Evolutionary conservation across 2,888 invertebrate species (phyloP).

Genomic region (Pyralis farinalis): DNA sequence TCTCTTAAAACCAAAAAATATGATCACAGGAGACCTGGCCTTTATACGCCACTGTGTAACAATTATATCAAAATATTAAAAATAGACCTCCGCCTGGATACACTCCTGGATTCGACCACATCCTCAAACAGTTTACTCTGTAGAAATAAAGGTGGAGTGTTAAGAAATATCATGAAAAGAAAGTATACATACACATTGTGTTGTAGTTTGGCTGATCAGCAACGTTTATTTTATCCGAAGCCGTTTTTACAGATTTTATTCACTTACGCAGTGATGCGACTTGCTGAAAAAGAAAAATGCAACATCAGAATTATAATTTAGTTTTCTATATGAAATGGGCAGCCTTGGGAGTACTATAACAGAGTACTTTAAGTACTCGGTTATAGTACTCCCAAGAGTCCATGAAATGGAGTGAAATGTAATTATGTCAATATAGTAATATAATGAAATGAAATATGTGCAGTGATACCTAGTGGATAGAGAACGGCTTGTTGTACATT

Average conservation of each 20-base stretch:
- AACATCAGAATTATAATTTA: no score
- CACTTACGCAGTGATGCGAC: conserved; percentile 30
- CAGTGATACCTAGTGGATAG: no score
- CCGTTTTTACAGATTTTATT: conserved; percentile 55
- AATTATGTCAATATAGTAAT: no score
- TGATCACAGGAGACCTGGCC: no score
- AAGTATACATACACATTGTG: conserved; percentile 75
- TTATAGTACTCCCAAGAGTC: no score
- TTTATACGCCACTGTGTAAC: conserved; percentile 12
- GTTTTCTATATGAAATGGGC: no score
- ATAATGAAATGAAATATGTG: no score
- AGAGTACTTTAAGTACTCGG: no score
- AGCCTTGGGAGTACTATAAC: no score
- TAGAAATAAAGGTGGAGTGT: conserved; percentile 35
- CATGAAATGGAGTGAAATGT: no score
- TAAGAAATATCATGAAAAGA: conserved; percentile 27
- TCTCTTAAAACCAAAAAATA: no score
- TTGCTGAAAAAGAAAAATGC: conserved; percentile 35
- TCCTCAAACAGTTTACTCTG: conserved; percentile 48
- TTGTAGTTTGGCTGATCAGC: conserved; percentile 69
- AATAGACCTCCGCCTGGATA: conserved; percentile 67
- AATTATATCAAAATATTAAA: conserved; percentile 22
- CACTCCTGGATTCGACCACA: conserved; percentile 74
- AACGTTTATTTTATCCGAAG: conserved; percentile 56
- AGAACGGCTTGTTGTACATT: no score